Base-by-base conservation (phyloP, 2,888 invertebrate species). In the Allophyes oxyacanthae region DNA sequence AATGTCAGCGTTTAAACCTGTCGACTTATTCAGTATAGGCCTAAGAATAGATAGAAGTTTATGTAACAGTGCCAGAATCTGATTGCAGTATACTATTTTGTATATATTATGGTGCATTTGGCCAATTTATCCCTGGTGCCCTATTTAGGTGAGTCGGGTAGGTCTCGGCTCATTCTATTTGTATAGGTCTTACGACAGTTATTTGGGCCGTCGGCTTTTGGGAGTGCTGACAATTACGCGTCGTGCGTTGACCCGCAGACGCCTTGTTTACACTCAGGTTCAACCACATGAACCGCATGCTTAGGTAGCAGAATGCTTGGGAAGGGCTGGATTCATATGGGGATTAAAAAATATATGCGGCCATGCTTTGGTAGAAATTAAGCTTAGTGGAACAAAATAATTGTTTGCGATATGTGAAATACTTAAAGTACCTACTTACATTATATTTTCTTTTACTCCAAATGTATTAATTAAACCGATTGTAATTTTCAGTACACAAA, bases 131-230 rank as follows among this genome's bases (percentile, higher is more conserved):
- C 46, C 43, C 37, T 30, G 36, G 49, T 54, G 41, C 54, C 46
- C 51, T 62, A 74, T 71, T 58, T 73, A 56, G 64, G 72, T 71
- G 66, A 72, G 66, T 77, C 66, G 66, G 60, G 15, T 69, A 66
- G 69, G 46, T 49, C 54, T 72, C 61, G 55, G 65, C 70, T 72
- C 62, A 56, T 76, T 82, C 79, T 77, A 85, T 84, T 83, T 80
- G 75, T 82, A 82, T 82, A 76, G 62, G 71, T 78, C 64, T 73
- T 70, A 60, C 68, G 71, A 79, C 67, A 83, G 82, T 81, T 89
- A 89, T 90, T 87, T 85, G 75, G 86, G 79, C 77, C 84, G 73
- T 80, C 79, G 80, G 77, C 81, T 86, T 78, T 83, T 78, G 77
- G 75, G 68, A 78, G 66, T 61, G 71, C 77, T 67, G 73, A 76